These are phyloP conservation scores for Glaucomys volans DNA, from an alignment of 2,113 vertebrate species.

Conservation along the genomic window DNA sequence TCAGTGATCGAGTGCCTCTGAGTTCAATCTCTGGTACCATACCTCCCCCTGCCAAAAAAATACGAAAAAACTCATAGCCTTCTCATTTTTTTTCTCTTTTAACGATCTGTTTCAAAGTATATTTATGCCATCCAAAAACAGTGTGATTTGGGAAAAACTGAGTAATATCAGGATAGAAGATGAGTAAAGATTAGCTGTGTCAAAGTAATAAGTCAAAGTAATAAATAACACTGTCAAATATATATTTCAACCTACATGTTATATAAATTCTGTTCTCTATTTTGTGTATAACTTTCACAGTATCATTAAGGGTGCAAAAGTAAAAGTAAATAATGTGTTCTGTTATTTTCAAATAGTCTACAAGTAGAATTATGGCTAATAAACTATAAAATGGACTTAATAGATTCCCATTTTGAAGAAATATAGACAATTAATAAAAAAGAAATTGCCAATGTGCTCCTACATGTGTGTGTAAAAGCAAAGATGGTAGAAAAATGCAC, in stretches of 20 bases:
- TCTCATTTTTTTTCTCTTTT: not conserved
- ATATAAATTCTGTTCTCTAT: not conserved
- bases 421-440: not conserved
- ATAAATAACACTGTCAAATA: not conserved
- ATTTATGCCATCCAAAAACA: not conserved
- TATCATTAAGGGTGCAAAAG: not conserved
- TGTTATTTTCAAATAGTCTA: slow-evolving; percentile 48
- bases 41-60: no score
- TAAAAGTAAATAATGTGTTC: not conserved
- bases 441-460: not conserved
- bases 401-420: not conserved
- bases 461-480: not conserved
- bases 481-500: not conserved
- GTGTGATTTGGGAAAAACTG: slow-evolving; percentile 36
- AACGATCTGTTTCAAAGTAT: not conserved
- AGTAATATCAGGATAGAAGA: not conserved
- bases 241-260: not conserved
- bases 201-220: not conserved
- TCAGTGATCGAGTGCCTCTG: no score
- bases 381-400: slow-evolving; percentile 21
- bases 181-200: not conserved
- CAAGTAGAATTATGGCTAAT: not conserved
- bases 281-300: not conserved
- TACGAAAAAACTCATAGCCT: not conserved
- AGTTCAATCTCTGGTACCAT: no score